Conservation (phyloP, 1,140 invertebrate genomes). For the Spodoptera frugiperda region DNA sequence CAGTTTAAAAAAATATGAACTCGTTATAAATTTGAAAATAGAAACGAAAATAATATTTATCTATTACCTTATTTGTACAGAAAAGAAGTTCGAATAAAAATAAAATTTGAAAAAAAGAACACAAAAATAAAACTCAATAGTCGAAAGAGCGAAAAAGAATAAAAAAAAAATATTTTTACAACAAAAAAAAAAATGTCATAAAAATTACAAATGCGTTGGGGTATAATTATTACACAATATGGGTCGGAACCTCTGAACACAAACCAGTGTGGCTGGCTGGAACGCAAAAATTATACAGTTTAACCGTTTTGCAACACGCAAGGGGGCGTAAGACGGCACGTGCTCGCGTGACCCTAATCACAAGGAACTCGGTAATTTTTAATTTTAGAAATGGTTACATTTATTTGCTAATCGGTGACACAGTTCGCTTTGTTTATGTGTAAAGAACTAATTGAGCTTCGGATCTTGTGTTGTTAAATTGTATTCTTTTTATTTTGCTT, state of each 20-base stretch:
- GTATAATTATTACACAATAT: constrained; percentile 48
- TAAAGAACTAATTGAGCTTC: background rate
- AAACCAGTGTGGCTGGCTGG: constrained; percentile 46
- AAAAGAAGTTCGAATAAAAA: too few relatives aligned
- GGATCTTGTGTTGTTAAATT: too few relatives aligned
- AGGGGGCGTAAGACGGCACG: constrained; percentile 40
- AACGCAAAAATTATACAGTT: constrained; percentile 57
- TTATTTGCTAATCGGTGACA: constrained; percentile 40
- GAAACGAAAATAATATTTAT: too few relatives aligned
- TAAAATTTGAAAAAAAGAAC: too few relatives aligned
- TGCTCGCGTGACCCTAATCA: constrained; percentile 53
- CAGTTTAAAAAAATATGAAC: too few relatives aligned
- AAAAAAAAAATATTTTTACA: constrained; percentile 8
- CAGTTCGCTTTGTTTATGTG: constrained; percentile 22
- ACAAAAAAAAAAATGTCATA: constrained; percentile 10
- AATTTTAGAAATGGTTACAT: constrained; percentile 49
- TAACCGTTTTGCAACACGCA: constrained; percentile 50
- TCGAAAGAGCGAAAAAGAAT: background rate
- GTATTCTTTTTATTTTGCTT: too few relatives aligned
- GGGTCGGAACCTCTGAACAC: constrained; percentile 21
- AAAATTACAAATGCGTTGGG: constrained; percentile 31
- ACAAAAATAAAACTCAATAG: background rate
- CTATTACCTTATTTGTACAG: too few relatives aligned
- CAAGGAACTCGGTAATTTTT: constrained; percentile 48
- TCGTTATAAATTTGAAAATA: too few relatives aligned